phyloP scores from a whole-genome alignment of 1,140 invertebrate genomes.

The Cotesia vestalis region DNA sequence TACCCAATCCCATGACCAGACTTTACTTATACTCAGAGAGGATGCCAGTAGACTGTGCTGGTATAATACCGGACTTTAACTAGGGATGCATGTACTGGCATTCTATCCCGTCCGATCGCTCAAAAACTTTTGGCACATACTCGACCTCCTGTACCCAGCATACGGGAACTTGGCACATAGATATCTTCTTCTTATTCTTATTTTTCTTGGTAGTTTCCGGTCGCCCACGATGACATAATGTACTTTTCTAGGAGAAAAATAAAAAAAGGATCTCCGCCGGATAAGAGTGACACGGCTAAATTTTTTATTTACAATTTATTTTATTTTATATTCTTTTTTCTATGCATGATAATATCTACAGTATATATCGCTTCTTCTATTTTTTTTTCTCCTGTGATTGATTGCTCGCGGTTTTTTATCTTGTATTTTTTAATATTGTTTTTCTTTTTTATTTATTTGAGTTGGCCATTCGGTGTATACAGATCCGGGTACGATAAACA shows the following conservation, averaged over 20 bases:
- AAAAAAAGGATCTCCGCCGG: too few species aligned
- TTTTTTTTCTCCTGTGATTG: too few species aligned
- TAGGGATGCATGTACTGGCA: neutral
- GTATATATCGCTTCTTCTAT: too few species aligned
- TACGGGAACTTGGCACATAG: neutral
- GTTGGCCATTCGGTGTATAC: neutral
- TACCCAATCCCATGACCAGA: neutral
- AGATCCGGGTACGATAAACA: constrained; percentile 21
- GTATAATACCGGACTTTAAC: neutral
- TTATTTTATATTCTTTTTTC: too few species aligned
- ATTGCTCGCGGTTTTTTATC: too few species aligned
- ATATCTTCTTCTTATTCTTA: neutral
- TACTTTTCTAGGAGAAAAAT: too few species aligned
- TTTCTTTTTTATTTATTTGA: constrained; percentile 1
- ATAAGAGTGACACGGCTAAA: too few species aligned
- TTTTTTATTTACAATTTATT: too few species aligned
- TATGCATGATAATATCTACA: too few species aligned
- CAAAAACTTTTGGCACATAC: constrained; percentile 34
- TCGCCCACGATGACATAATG: too few species aligned
- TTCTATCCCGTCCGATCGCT: constrained; percentile 29
- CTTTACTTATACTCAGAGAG: too few species aligned
- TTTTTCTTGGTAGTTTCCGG: neutral
- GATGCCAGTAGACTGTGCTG: too few species aligned
- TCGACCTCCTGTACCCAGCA: constrained; percentile 17
- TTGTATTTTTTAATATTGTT: constrained; percentile 11